These are phyloP conservation scores for Diploscapter pachys DNA, from an alignment of 1,140 invertebrate species.

Conservation along the genomic window DNA sequence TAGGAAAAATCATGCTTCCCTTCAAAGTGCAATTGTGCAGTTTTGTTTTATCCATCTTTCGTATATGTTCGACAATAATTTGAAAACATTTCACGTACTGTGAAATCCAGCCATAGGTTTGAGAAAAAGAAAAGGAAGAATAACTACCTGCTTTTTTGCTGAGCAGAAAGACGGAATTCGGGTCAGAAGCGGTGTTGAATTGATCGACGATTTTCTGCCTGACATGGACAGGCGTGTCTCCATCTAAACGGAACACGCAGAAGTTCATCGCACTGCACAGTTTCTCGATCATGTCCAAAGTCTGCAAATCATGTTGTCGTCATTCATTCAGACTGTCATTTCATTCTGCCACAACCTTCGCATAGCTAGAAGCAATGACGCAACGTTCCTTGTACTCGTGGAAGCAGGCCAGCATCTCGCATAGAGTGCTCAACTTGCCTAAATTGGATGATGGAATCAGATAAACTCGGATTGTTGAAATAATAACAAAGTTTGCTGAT, in stretches of 20 bases:
- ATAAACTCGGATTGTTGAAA: background rate
- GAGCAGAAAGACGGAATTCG: conserved; percentile 23
- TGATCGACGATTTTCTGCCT: conserved; percentile 18
- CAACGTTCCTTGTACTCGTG: conserved; percentile 15
- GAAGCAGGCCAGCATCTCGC: conserved; percentile 28
- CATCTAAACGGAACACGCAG: conserved; percentile 20
- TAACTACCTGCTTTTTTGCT: conserved; percentile 24
- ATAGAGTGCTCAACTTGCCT: conserved; percentile 18
- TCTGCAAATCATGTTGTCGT: background rate
- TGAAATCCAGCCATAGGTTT: too few species aligned
- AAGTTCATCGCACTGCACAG: conserved; percentile 4
- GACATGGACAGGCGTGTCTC: conserved; percentile 12
- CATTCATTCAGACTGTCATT: background rate
- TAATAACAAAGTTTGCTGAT: too few species aligned
- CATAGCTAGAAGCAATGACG: conserved; percentile 22
- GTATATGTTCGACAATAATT: too few species aligned
- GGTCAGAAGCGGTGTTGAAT: conserved; percentile 18
- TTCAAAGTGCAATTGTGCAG: too few species aligned
- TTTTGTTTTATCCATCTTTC: too few species aligned
- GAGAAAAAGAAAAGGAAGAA: background rate
- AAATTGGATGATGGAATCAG: background rate
- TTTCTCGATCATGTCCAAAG: conserved; percentile 26
- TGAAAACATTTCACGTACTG: too few species aligned
- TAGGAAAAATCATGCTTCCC: too few species aligned
- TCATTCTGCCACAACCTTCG: background rate